phyloP scores from a whole-genome alignment of 2,797 vertebrate genomes.

The Miichthys miiuy region DNA sequence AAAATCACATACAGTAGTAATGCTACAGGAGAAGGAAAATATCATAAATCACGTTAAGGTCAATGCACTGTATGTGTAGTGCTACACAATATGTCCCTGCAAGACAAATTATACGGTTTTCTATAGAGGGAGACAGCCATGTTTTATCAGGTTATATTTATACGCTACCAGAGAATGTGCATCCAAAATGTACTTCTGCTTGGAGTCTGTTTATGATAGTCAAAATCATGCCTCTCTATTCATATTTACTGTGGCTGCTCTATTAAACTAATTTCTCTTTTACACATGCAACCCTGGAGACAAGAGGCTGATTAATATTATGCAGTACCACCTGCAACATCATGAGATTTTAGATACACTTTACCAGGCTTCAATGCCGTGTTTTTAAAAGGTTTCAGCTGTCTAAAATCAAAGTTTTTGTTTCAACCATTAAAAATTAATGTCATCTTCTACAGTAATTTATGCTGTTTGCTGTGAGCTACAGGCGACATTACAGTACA shows the following conservation, averaged over 20 bases:
- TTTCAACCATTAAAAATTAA: conserved; percentile 8
- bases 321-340: conserved; percentile 27
- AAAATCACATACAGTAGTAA: conserved; percentile 44
- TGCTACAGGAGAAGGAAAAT: conserved; percentile 49
- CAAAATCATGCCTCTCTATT: conserved; percentile 23
- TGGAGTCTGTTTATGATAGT: conserved; percentile 11
- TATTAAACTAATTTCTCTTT: conserved; percentile 14
- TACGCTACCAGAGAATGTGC: neutral
- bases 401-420: conserved; percentile 36
- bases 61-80: conserved; percentile 43
- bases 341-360: conserved; percentile 23
- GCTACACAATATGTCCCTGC: conserved; percentile 28
- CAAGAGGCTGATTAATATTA: conserved; percentile 16
- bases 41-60: conserved; percentile 69
- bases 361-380: neutral
- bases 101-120: conserved; percentile 37
- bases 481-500: conserved; percentile 7
- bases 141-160: conserved; percentile 48
- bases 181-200: conserved; percentile 35
- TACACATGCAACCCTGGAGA: conserved; percentile 27
- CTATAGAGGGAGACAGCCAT: conserved; percentile 11
- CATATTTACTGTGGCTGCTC: conserved; percentile 20
- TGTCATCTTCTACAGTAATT: conserved; percentile 8
- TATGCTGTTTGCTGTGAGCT: neutral
- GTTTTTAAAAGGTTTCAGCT: neutral